Evolutionary conservation across 2,113 vertebrate species (phyloP).

Genomic region (Dipodomys stephensi): DNA sequence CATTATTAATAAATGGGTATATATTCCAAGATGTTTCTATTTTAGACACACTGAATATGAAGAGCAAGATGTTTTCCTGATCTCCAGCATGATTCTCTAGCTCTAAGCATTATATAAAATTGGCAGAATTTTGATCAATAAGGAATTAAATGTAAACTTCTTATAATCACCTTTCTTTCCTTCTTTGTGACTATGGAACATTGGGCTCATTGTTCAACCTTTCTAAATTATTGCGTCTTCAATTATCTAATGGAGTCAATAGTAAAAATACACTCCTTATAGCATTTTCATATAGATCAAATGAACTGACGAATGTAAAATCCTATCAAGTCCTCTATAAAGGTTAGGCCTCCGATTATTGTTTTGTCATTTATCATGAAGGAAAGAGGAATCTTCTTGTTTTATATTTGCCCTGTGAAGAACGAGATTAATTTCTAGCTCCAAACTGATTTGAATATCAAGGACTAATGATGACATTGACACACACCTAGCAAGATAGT

Average conservation of each 20-base stretch:
- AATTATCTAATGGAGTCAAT: background rate
- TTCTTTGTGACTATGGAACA: background rate
- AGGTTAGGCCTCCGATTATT: background rate
- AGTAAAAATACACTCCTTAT: background rate
- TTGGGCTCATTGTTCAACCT: background rate
- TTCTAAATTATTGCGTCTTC: conserved; percentile 10
- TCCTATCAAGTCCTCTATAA: background rate
- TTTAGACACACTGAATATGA: background rate
- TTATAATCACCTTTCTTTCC: background rate
- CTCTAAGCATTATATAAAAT: background rate
- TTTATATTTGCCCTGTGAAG: background rate
- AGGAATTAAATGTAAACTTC: background rate
- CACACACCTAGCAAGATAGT: background rate
- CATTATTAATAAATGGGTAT: background rate
- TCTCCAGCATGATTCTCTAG: conserved; percentile 10
- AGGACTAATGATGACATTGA: background rate
- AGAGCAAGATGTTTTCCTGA: conserved; percentile 3
- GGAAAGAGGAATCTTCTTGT: background rate
- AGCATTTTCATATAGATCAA: background rate
- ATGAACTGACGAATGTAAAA: background rate
- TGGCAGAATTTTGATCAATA: conserved; percentile 49
- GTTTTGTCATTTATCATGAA: conserved; percentile 37
- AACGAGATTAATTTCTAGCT: background rate
- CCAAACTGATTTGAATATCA: background rate
- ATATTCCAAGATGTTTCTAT: conserved; percentile 9